phyloP scores from a whole-genome alignment of 2,113 vertebrate species.

The Aviceda subcristata region DNA sequence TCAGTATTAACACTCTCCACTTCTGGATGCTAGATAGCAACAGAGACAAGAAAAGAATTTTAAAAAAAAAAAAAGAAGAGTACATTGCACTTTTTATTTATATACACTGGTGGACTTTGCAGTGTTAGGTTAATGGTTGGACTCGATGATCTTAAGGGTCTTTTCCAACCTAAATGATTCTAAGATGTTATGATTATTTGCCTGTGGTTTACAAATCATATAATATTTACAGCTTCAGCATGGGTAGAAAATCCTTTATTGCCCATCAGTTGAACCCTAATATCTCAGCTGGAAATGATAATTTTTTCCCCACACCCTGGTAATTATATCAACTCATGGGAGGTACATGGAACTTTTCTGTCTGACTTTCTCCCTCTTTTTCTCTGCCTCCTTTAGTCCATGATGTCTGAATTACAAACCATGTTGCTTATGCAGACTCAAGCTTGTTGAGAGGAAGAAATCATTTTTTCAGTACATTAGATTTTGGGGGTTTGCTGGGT shows the following conservation, averaged over 20 bases:
- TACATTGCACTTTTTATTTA: neutral
- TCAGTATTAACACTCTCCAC: neutral
- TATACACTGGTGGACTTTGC: neutral
- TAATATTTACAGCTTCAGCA: neutral
- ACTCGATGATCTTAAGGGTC: neutral
- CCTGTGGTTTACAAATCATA: neutral
- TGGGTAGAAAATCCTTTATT: neutral
- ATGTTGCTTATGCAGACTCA: neutral
- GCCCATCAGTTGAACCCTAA: neutral
- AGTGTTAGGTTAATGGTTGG: neutral
- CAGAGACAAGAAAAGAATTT: neutral
- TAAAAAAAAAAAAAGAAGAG: neutral
- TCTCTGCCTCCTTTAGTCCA: neutral
- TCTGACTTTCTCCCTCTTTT: neutral
- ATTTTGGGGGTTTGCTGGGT: rapidly evolving
- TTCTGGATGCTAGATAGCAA: neutral
- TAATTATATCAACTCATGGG: neutral
- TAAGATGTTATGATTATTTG: neutral
- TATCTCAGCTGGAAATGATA: neutral
- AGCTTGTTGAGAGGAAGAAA: neutral
- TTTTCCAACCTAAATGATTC: neutral
- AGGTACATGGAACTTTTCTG: neutral
- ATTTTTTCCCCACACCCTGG: neutral
- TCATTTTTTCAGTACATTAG: neutral
- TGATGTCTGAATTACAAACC: neutral